These are phyloP conservation scores for Leptosomus discolor DNA, from an alignment of 2,113 vertebrate species.

Conservation along the genomic window DNA sequence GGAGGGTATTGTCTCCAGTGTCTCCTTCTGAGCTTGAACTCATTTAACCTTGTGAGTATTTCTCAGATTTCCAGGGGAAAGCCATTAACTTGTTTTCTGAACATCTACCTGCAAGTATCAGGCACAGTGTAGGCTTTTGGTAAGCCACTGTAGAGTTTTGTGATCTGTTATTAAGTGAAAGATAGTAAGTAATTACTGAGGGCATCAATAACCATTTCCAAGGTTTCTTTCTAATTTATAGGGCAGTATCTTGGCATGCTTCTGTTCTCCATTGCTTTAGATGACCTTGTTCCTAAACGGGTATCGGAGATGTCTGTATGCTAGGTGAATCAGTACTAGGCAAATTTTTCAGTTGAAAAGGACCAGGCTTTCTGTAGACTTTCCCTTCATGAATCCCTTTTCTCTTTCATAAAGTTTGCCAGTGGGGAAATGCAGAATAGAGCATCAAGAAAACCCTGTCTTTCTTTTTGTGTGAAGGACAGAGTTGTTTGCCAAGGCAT, in stretches of 20 bases:
- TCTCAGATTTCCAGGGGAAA: neutral
- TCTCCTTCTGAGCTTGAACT: neutral
- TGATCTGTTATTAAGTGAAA: neutral
- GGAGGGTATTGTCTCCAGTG: fast-evolving
- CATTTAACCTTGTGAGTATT: neutral
- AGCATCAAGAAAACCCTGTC: neutral
- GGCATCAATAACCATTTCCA: neutral
- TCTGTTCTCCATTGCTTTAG: neutral
- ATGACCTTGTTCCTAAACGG: neutral
- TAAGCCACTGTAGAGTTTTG: neutral
- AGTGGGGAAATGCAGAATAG: neutral
- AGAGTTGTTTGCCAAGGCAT: neutral
- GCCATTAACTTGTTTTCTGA: neutral
- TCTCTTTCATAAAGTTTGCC: neutral
- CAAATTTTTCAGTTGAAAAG: neutral
- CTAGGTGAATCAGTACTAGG: neutral
- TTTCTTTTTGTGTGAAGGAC: neutral
- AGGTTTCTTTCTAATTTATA: neutral
- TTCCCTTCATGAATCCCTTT: neutral
- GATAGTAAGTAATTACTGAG: neutral
- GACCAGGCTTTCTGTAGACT: neutral
- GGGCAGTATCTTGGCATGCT: neutral
- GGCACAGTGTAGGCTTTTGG: neutral
- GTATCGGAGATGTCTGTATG: neutral
- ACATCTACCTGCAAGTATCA: neutral